Conservation (phyloP, 2,113 vertebrate species). For the Stigmatopora nigra region DNA sequence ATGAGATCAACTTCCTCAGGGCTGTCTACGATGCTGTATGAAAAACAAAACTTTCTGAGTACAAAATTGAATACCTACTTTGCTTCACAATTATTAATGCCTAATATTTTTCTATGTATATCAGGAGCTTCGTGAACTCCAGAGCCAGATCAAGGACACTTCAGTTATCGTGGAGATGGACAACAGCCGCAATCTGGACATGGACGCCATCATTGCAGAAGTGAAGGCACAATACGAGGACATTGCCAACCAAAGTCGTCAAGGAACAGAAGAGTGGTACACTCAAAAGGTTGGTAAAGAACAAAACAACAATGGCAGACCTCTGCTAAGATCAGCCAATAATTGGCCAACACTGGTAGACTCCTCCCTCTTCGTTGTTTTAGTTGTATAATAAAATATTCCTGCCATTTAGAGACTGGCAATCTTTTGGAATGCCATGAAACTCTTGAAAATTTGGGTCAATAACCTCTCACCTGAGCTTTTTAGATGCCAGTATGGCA, state of each 20-base stretch:
- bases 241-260: conserved; percentile 70
- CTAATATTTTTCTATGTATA: neutral
- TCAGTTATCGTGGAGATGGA: conserved; percentile 84
- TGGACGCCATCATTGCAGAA: conserved; percentile 80
- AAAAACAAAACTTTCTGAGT: neutral
- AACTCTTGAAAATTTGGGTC: neutral
- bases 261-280: conserved; percentile 76
- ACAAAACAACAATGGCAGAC: neutral
- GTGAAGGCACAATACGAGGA: conserved; percentile 81
- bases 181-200: conserved; percentile 79
- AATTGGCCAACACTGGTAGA: neutral
- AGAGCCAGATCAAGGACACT: conserved; percentile 80
- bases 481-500: neutral
- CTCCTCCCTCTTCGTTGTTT: neutral
- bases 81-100: neutral
- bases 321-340: neutral
- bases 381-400: neutral
- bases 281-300: conserved; percentile 68
- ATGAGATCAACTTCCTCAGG: conserved; percentile 86
- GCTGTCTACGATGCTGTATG: conserved; percentile 79
- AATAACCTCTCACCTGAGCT: neutral
- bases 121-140: conserved; percentile 78
- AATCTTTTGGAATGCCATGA: neutral
- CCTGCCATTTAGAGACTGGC: neutral
- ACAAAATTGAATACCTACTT: neutral